Evolutionary conservation across 2,888 invertebrate species (phyloP), one percentile per base, ranked within the genome.

Genomic region (Chironomus tentans): DNA sequence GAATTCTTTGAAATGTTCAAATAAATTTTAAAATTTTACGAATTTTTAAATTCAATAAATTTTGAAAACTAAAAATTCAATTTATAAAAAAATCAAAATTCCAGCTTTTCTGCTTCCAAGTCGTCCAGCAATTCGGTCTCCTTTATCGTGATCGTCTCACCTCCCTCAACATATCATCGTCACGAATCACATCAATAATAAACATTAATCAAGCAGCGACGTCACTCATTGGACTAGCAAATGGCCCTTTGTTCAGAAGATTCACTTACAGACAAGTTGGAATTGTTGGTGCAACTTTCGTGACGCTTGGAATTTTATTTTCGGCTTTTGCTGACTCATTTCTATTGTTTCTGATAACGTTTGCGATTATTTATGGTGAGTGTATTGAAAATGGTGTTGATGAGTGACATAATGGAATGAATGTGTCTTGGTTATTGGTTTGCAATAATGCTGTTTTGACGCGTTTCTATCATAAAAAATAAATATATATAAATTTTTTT

Each of bases 101-200:
- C 4, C 85, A 92, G 92, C 82, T 92, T 10, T 87, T 88, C 76
- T 86, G 88, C 15, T 86, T 91, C 78, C 89, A 90, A 3, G 85
- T 90, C 79, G 83, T 91, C 77, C 91, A 92, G 82, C 90, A 90
- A 80, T 92, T 92, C 79, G 91, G 91, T 0, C 85, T 92, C 28
- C 84, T 92, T 77, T 92, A 91, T 81, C 87, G 89, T 18, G 89
- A 89, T 79, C 87, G 87, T 79, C 87, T 91, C 79, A 79, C 83
- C 3, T 82, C 85, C 3, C 83, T 91, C 77, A 88, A 88, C 77
- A 86, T 92, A 81, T 85, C 85, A 80, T 88, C 87, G 79, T 87
- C 91, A 5, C 86, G 91, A 83, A 89, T 88, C 46, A 90, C 91
- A 38, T 89, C 90, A 22, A 70, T 70, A 7, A 70, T 76, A 3